phyloP scores from a whole-genome alignment of 2,888 invertebrate genomes.

The Spisula subtruncata region DNA sequence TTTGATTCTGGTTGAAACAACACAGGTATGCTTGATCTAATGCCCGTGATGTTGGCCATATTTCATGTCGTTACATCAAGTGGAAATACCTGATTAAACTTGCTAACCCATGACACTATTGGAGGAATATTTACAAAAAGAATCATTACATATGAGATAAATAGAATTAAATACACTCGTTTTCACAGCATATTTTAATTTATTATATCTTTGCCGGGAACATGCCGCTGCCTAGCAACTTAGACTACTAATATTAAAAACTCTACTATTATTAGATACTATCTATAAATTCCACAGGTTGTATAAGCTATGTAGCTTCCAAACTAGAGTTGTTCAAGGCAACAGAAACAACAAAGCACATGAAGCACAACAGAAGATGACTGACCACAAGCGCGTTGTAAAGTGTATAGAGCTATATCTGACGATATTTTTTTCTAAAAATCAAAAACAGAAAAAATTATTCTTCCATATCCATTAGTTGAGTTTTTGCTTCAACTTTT shows the following conservation, averaged over 20 bases:
- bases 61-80: background rate
- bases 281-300: background rate
- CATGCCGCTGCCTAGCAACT: background rate
- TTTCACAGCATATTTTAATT: background rate
- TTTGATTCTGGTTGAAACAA: no score
- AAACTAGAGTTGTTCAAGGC: background rate
- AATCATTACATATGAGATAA: background rate
- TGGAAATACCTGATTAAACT: no score
- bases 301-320: background rate
- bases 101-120: background rate
- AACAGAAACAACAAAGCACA: background rate
- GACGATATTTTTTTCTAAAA: no score
- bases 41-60: background rate
- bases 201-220: constrained; percentile 5
- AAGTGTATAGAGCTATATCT: no score
- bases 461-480: no score
- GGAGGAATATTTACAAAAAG: background rate
- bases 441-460: no score
- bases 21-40: background rate
- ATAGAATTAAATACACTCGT: constrained; percentile 4
- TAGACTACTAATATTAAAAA: background rate
- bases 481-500: no score
- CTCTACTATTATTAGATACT: background rate
- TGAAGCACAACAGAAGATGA: background rate
- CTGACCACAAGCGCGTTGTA: no score